phyloP scores from a whole-genome alignment of 2,113 vertebrate genomes.

The Zosterops japonicus region DNA sequence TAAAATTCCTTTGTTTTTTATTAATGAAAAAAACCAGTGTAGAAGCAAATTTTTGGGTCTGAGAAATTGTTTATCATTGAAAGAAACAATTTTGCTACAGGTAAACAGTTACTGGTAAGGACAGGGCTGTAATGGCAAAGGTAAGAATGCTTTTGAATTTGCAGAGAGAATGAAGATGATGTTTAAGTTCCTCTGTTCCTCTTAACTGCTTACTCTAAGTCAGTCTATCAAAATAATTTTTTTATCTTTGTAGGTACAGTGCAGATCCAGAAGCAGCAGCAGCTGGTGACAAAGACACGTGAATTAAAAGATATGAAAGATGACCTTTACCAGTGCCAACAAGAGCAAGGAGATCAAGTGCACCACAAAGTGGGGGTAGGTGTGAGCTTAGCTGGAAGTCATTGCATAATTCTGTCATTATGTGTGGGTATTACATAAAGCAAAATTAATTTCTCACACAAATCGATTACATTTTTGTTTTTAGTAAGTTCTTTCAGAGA shows the following conservation, averaged over 20 bases:
- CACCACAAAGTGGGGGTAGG: constrained; percentile 71
- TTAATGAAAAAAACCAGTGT: not conserved
- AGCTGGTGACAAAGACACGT: constrained; percentile 74
- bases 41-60: not conserved
- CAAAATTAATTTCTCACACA: not conserved
- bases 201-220: not conserved
- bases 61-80: not conserved
- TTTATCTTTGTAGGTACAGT: constrained; percentile 79
- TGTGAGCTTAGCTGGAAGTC: not conserved
- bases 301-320: constrained; percentile 73
- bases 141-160: not conserved
- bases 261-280: constrained; percentile 84
- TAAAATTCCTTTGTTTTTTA: not conserved
- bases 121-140: not conserved
- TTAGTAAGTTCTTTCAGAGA: not conserved
- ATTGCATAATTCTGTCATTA: not conserved
- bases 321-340: constrained; percentile 74
- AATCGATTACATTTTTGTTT: not conserved
- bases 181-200: not conserved
- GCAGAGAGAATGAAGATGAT: not conserved
- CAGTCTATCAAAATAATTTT: not conserved
- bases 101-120: not conserved
- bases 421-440: not conserved
- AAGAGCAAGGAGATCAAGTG: constrained; percentile 62
- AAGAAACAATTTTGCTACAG: not conserved